These are phyloP conservation scores for Cephalophus harveyi DNA, from an alignment of 2,113 vertebrate genomes.

Conservation along the genomic window DNA sequence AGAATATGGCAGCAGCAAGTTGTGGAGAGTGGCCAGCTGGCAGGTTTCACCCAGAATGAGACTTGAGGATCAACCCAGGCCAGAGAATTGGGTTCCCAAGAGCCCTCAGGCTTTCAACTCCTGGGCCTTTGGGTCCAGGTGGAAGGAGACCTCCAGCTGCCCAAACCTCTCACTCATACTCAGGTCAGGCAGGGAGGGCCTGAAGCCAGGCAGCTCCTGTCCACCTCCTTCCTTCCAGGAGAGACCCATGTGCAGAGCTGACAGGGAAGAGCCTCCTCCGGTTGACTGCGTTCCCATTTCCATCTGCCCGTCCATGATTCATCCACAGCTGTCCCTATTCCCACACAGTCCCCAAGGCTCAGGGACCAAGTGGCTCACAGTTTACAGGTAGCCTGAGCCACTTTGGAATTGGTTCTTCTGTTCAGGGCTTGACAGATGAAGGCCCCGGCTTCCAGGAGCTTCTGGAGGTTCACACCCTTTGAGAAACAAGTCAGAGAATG, in stretches of 20 bases:
- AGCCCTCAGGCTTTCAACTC: not conserved
- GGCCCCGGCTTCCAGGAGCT: conserved; percentile 91
- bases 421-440: conserved; percentile 94
- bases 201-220: not conserved
- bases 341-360: not conserved
- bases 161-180: not conserved
- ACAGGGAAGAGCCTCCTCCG: not conserved
- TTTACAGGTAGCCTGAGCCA: conserved; percentile 92
- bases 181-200: not conserved
- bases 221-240: not conserved
- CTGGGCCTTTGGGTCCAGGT: not conserved
- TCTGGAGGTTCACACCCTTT: conserved; percentile 94
- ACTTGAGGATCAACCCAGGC: not conserved
- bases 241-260: not conserved
- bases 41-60: not conserved
- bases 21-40: not conserved
- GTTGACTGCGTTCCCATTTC: not conserved
- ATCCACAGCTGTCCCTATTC: not conserved
- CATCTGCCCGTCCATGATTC: not conserved
- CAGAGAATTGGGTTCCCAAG: not conserved
- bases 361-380: conserved; percentile 79
- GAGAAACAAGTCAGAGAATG: conserved; percentile 26
- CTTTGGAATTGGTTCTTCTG: conserved; percentile 92
- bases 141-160: not conserved
- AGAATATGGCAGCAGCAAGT: not conserved